A percentile compares a stretch with the other conserved stretches of the same genome.
phyloP scores from a whole-genome alignment of 2,113 vertebrate species.

The Thunnus thynnus region DNA sequence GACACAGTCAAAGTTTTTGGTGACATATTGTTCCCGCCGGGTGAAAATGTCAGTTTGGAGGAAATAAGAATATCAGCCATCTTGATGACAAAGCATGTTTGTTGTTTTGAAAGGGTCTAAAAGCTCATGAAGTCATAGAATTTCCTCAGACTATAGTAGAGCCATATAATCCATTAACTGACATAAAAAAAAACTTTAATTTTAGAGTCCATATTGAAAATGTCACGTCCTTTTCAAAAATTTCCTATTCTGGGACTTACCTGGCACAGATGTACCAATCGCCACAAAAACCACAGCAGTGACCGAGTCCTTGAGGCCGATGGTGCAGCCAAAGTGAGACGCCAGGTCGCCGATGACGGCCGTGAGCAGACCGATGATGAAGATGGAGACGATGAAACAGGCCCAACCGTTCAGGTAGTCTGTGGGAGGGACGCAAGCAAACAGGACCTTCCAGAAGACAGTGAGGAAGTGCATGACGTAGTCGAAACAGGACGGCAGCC shows the following conservation, averaged over 20 bases:
- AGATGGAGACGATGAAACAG: slow-evolving; percentile 93
- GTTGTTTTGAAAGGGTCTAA: not conserved
- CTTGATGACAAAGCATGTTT: slow-evolving; percentile 54
- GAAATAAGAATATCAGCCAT: slow-evolving; percentile 44
- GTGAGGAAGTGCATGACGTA: slow-evolving; percentile 99
- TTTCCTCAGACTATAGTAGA: slow-evolving; percentile 1
- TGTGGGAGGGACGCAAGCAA: slow-evolving; percentile 96
- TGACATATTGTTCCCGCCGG: slow-evolving; percentile 33
- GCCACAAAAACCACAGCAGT: slow-evolving; percentile 97
- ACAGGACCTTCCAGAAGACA: slow-evolving; percentile 99
- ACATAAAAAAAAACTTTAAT: not conserved
- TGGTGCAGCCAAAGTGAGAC: slow-evolving; percentile 98
- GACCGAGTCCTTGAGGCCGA: slow-evolving; percentile 98
- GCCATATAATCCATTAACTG: slow-evolving; percentile 13
- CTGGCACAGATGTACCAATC: slow-evolving; percentile 96
- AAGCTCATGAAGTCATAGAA: slow-evolving; percentile 1
- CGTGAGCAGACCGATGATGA: slow-evolving; percentile 95
- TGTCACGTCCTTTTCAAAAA: not conserved
- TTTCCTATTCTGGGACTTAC: slow-evolving; percentile 75
- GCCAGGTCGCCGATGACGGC: slow-evolving; percentile 96
- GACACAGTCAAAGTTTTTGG: slow-evolving; percentile 38
- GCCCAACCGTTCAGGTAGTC: slow-evolving; percentile 98
- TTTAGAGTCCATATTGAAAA: not conserved
- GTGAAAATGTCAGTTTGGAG: slow-evolving; percentile 51
- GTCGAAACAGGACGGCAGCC: slow-evolving; percentile 97